Evolutionary conservation across 2,113 vertebrate genomes (phyloP).

Genomic region (Gallinago jamesoni): DNA sequence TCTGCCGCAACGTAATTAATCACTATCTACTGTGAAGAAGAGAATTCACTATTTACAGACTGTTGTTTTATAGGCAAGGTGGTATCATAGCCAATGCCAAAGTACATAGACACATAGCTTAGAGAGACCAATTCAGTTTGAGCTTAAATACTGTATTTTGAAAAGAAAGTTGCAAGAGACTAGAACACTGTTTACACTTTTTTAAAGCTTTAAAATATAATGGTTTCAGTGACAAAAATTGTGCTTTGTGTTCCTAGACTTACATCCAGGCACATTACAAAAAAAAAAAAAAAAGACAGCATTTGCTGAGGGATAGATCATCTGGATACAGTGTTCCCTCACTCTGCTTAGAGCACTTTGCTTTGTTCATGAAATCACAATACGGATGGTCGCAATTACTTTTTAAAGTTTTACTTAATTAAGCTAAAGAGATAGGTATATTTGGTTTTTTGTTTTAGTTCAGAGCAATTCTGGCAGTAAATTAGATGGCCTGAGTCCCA

Average conservation of each 20-base stretch:
- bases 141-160: neutral
- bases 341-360: neutral
- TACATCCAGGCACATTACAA: neutral
- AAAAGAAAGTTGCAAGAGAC: neutral
- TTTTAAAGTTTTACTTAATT: neutral
- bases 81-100: neutral
- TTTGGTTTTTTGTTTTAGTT: neutral
- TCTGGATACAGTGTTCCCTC: neutral
- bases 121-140: neutral
- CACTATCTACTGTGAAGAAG: neutral
- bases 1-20: neutral
- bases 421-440: neutral
- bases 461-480: neutral
- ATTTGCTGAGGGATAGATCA: neutral
- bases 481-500: neutral
- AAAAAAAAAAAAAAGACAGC: neutral
- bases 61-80: neutral
- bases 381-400: neutral
- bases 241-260: neutral
- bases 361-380: neutral
- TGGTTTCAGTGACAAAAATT: neutral
- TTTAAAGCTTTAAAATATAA: neutral
- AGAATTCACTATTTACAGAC: neutral
- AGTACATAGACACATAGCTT: neutral
- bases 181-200: neutral